Conservation (phyloP, 1,140 invertebrate genomes). For the Platyscapa corneri region DNA sequence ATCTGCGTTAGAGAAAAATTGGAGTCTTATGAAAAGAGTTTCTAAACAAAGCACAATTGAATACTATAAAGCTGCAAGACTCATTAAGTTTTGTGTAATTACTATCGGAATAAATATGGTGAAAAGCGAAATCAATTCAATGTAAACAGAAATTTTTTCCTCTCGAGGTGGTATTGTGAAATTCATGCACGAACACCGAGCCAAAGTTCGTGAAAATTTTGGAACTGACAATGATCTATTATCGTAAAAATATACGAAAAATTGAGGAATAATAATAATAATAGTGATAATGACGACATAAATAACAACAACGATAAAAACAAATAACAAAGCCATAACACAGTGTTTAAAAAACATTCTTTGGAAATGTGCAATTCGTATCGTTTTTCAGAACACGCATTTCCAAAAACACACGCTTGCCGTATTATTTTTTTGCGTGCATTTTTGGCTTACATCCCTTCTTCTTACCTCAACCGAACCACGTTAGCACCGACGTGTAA, state of each 20-base stretch:
- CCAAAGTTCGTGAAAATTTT: background rate
- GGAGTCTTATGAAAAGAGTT: too few species aligned
- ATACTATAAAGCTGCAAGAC: slow-evolving; percentile 10
- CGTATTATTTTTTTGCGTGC: slow-evolving; percentile 56
- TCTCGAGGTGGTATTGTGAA: slow-evolving; percentile 1
- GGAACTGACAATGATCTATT: background rate
- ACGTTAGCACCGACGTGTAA: slow-evolving; percentile 58
- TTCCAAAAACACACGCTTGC: slow-evolving; percentile 35
- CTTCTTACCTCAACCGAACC: slow-evolving; percentile 66
- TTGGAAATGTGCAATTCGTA: background rate
- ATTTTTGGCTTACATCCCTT: slow-evolving; percentile 51
- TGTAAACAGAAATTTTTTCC: background rate
- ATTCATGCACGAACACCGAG: slow-evolving; percentile 38
- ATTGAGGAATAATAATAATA: too few species aligned
- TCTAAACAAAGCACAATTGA: slow-evolving; percentile 5
- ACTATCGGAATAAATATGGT: too few species aligned
- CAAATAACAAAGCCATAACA: slow-evolving; percentile 17
- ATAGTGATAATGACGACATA: too few species aligned
- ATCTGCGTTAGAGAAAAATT: slow-evolving; percentile 71
- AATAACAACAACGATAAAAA: slow-evolving; percentile 1
- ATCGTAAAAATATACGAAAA: too few species aligned
- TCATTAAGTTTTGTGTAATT: background rate
- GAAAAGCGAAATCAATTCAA: slow-evolving; percentile 19
- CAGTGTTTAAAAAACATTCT: slow-evolving; percentile 19
- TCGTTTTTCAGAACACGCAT: background rate